Conservation (phyloP, 2,888 invertebrate genomes). For the Amphipoea lucens region DNA sequence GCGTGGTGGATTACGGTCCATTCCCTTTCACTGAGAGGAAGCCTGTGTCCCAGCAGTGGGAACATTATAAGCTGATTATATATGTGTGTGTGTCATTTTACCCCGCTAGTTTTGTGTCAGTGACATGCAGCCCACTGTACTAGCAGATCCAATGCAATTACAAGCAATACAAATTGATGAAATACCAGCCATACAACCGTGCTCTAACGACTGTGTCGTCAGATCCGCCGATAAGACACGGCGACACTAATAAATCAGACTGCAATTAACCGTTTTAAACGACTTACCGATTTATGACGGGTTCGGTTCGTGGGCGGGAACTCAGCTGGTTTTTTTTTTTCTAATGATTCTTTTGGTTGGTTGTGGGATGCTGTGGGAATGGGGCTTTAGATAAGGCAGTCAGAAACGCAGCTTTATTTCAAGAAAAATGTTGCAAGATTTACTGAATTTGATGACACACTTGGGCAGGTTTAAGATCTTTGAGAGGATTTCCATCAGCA, state of each 20-base stretch:
- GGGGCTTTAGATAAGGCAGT: constrained; percentile 13
- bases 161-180: constrained; percentile 74
- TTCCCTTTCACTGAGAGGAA: too few species aligned
- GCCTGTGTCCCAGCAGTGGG: background rate
- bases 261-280: constrained; percentile 75
- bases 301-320: constrained; percentile 46
- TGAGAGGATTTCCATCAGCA: background rate
- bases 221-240: constrained; percentile 75
- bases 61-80: background rate
- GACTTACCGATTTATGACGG: constrained; percentile 72
- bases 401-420: background rate
- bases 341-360: background rate
- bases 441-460: constrained; percentile 10
- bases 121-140: background rate
- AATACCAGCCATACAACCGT: constrained; percentile 61
- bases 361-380: constrained; percentile 3
- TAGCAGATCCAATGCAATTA: constrained; percentile 64
- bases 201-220: constrained; percentile 64
- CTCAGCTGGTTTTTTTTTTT: constrained; percentile 12
- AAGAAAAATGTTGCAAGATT: background rate
- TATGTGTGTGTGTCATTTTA: background rate
- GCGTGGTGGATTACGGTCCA: background rate
- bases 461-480: background rate
- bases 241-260: constrained; percentile 78
- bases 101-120: background rate